phyloP scores from a whole-genome alignment of 2,113 vertebrate genomes.

The Sula dactylatra region DNA sequence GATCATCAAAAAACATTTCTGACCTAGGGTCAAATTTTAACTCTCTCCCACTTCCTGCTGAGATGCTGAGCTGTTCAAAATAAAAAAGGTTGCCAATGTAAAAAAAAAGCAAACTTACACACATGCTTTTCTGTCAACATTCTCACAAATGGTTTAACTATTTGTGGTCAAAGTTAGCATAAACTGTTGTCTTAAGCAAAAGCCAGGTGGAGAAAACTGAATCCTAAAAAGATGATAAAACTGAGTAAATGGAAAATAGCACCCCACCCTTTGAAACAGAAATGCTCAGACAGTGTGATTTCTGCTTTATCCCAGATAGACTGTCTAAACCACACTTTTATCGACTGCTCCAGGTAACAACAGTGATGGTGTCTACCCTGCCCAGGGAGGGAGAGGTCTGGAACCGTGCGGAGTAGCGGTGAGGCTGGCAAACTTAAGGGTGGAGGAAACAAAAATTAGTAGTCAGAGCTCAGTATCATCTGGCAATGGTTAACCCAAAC shows the following conservation, averaged over 20 bases:
- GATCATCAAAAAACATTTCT: not conserved
- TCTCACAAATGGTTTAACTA: conserved; percentile 2
- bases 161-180: not conserved
- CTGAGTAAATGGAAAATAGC: not conserved
- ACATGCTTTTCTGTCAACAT: not conserved
- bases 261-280: not conserved
- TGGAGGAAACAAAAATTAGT: not conserved
- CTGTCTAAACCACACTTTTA: not conserved
- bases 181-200: not conserved
- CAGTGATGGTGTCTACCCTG: not conserved
- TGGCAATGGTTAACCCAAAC: not conserved
- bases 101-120: not conserved
- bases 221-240: not conserved
- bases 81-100: not conserved
- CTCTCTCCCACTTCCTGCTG: conserved; percentile 18
- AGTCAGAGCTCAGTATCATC: not conserved
- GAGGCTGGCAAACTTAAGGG: not conserved
- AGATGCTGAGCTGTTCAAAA: conserved; percentile 18
- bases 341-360: not conserved
- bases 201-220: not conserved
- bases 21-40: conserved; percentile 12
- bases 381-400: not conserved
- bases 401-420: not conserved
- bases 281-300: not conserved
- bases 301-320: not conserved